These are phyloP conservation scores for Ptychadena robeensis DNA, from an alignment of 2,797 vertebrate genomes.

Conservation along the genomic window DNA sequence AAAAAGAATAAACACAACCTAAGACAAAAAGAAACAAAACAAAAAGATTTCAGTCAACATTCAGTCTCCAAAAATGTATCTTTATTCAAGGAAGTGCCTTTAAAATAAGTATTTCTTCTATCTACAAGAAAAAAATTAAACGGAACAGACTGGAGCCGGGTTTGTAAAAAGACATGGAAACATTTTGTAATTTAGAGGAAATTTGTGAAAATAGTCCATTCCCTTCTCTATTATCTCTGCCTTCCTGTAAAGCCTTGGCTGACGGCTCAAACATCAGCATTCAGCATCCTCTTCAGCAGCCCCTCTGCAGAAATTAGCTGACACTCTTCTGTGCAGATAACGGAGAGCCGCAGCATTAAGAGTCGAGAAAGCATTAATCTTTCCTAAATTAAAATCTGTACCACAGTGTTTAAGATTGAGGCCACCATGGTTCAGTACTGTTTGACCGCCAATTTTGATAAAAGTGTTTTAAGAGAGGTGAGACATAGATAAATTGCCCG, in stretches of 20 bases:
- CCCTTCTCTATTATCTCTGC: conserved; percentile 72
- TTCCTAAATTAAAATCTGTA: conserved; percentile 98
- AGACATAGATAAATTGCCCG: conserved; percentile 95
- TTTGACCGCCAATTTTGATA: conserved; percentile 96
- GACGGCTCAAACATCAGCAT: conserved; percentile 74
- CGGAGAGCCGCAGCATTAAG: conserved; percentile 84
- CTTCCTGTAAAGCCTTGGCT: conserved; percentile 70
- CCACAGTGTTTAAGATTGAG: conserved; percentile 89
- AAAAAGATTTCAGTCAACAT: no score
- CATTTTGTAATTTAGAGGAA: conserved; percentile 85
- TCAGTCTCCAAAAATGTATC: no score
- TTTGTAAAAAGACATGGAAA: conserved; percentile 71
- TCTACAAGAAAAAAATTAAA: conserved; percentile 33
- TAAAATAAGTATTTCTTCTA: not conserved
- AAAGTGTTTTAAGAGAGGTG: conserved; percentile 94
- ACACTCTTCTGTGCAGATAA: conserved; percentile 89
- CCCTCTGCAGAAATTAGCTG: conserved; percentile 82
- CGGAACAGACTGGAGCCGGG: conserved; percentile 69
- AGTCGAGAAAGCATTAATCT: conserved; percentile 92
- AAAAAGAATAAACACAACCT: no score
- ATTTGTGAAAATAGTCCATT: conserved; percentile 84
- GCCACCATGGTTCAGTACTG: conserved; percentile 83
- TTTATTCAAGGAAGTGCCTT: not conserved
- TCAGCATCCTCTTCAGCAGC: conserved; percentile 77
- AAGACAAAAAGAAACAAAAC: no score